Conservation (phyloP, 2,797 vertebrate genomes). For the Lutjanus argentimaculatus region DNA sequence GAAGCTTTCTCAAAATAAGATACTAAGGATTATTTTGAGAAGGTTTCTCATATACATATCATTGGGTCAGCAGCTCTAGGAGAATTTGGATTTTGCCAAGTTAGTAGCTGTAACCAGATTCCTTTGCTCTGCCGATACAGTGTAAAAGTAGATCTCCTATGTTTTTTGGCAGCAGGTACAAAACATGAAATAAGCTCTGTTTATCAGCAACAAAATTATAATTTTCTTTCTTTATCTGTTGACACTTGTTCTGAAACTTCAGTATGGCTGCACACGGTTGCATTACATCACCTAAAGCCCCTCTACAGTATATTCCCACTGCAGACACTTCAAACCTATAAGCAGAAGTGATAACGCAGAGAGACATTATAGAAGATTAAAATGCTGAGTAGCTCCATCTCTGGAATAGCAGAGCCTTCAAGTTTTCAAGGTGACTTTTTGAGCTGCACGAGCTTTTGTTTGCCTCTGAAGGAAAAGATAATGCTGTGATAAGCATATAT, state of each 20-base stretch:
- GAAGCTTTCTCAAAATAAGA: too few species aligned
- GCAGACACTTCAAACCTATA: conserved; percentile 5
- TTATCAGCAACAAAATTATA: background rate
- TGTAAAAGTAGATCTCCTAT: background rate
- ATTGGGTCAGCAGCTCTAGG: too few species aligned
- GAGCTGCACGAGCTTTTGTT: conserved; percentile 21
- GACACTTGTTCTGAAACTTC: background rate
- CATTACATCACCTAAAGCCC: background rate
- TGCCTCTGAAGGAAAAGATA: conserved; percentile 24
- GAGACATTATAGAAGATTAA: conserved; percentile 13
- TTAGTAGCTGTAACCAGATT: too few species aligned
- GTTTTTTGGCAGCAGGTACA: background rate
- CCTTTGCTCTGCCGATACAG: too few species aligned
- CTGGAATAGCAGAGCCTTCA: conserved; percentile 5
- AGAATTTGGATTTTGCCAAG: too few species aligned
- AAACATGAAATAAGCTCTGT: background rate
- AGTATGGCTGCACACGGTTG: background rate
- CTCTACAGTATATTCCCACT: too few species aligned
- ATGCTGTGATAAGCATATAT: conserved; percentile 31
- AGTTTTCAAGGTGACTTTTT: conserved; percentile 50
- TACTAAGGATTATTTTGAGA: too few species aligned
- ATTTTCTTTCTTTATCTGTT: background rate
- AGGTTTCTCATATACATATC: background rate
- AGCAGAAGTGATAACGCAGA: background rate
- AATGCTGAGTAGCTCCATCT: conserved; percentile 10